Evolutionary conservation across 1,140 invertebrate species (phyloP).

Genomic region (Eulimnadia texana): DNA sequence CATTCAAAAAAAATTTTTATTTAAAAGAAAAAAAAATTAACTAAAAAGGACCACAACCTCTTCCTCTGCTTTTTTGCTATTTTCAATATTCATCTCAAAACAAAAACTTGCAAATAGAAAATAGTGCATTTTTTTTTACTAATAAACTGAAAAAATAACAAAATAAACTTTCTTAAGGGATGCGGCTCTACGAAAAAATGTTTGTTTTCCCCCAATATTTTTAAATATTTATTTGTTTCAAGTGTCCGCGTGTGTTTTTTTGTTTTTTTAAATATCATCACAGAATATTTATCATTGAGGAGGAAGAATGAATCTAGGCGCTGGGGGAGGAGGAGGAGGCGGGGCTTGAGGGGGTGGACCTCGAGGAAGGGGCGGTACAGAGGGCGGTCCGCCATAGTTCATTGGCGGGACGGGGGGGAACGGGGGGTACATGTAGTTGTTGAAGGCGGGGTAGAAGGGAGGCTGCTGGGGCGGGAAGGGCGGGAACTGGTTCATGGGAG

Average conservation of each 20-base stretch:
- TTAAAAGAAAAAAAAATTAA: not conserved
- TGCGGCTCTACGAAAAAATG: no score
- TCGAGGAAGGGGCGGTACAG: conserved; percentile 6
- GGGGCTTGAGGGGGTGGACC: conserved; percentile 9
- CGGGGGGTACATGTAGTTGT: not conserved
- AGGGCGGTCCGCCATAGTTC: not conserved
- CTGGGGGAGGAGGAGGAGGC: conserved; percentile 6
- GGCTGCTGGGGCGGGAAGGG: not conserved
- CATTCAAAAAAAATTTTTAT: not conserved
- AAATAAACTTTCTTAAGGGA: not conserved
- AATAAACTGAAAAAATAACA: not conserved
- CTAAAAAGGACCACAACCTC: no score
- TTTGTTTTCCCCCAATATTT: not conserved
- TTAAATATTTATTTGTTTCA: not conserved
- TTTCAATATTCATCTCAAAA: no score
- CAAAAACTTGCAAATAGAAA: no score
- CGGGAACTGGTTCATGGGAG: not conserved
- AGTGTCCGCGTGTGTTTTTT: not conserved
- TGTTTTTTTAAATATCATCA: no score
- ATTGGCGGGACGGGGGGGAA: conserved; percentile 2
- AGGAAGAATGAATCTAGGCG: no score
- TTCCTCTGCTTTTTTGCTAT: no score
- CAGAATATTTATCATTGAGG: no score
- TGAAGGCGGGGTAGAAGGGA: not conserved
- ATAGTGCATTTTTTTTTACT: not conserved